Percentiles rank a stretch among this genome's conserved stretches.
These are phyloP conservation scores for Caenorhabditis elegans DNA, from an alignment of 1,140 invertebrate species.

Conservation along the genomic window WBcel235 BX284602.5:6589001-6589500, in stretches of 20 bases:
- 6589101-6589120: neutral
- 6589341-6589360: no score
- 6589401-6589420: neutral
- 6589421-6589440: no score
- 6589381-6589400: no score
- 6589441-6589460: no score
- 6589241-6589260: neutral
- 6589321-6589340: no score
- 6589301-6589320: no score
- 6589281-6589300: neutral
- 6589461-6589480: no score
- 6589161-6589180: neutral
- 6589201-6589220: conserved; percentile 3
- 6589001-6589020: neutral
- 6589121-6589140: neutral
- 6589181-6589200: neutral
- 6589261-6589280: neutral
- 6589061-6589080: neutral
- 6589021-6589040: conserved; percentile 10
- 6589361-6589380: no score
- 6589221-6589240: conserved; percentile 17
- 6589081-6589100: neutral
- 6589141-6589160: neutral
- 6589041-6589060: neutral
- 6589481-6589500: neutral